Conservation (phyloP, 2,797 vertebrate genomes). For the Anguilla obscura region DNA sequence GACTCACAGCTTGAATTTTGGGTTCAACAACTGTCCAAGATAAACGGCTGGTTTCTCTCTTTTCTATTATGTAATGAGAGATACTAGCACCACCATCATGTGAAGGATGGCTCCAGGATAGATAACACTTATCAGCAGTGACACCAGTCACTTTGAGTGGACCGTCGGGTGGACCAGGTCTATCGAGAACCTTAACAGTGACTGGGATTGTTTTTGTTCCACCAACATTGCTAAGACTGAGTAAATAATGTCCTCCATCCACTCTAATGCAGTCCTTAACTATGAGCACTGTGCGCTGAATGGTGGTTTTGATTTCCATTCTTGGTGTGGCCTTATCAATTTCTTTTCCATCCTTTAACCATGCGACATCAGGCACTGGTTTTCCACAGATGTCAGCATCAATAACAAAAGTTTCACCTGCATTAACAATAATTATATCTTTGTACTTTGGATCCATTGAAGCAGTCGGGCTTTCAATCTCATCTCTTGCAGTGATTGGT, state of each 20-base stretch:
- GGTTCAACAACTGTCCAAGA: constrained; percentile 92
- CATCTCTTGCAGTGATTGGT: constrained; percentile 91
- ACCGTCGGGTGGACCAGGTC: constrained; percentile 88
- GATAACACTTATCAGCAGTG: constrained; percentile 88
- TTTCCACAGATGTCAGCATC: constrained; percentile 95
- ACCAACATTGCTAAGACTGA: constrained; percentile 88
- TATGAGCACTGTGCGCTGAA: constrained; percentile 80
- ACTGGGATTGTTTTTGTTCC: constrained; percentile 93
- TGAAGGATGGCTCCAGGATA: constrained; percentile 87
- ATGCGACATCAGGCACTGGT: constrained; percentile 85
- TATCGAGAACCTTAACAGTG: constrained; percentile 93
- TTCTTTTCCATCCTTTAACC: constrained; percentile 93
- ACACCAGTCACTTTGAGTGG: constrained; percentile 86
- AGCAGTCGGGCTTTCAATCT: constrained; percentile 91
- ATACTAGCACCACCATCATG: constrained; percentile 91
- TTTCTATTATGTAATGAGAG: constrained; percentile 91
- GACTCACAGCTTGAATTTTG: constrained; percentile 79
- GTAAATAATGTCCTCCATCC: constrained; percentile 89
- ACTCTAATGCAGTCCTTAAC: constrained; percentile 92
- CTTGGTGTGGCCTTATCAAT: constrained; percentile 83
- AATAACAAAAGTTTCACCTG: constrained; percentile 87
- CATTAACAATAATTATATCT: constrained; percentile 87
- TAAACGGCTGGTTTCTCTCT: constrained; percentile 94
- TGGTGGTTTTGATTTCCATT: constrained; percentile 87
- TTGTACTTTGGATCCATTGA: constrained; percentile 97